Evolutionary conservation across 2,113 vertebrate genomes (phyloP).

Genomic region (Ranitomeya variabilis): DNA sequence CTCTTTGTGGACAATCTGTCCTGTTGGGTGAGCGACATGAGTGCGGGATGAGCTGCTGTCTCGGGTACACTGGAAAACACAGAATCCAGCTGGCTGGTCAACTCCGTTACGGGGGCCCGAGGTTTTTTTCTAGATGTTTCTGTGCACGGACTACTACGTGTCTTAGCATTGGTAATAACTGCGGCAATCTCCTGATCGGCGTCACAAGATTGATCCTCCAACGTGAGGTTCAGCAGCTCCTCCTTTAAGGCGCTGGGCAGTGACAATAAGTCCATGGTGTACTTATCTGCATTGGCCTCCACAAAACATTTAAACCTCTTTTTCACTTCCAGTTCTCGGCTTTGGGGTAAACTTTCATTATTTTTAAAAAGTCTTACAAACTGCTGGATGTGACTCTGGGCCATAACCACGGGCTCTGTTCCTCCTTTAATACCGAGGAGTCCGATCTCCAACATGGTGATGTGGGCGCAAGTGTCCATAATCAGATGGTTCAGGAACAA

Average conservation of each 20-base stretch:
- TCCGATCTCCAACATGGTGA: conserved; percentile 83
- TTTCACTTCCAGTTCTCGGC: conserved; percentile 84
- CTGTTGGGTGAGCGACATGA: conserved; percentile 69
- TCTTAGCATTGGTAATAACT: not conserved
- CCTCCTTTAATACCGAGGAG: conserved; percentile 80
- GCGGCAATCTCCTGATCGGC: not conserved
- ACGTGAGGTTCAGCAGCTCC: conserved; percentile 83
- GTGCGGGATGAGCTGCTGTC: conserved; percentile 66
- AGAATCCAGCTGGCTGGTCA: conserved; percentile 86
- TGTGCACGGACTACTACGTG: conserved; percentile 5
- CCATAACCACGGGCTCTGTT: conserved; percentile 92
- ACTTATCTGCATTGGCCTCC: conserved; percentile 89
- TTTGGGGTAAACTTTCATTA: conserved; percentile 78
- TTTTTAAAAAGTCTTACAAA: conserved; percentile 90
- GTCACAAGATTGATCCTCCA: conserved; percentile 61
- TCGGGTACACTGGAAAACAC: conserved; percentile 78
- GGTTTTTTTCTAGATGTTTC: conserved; percentile 83
- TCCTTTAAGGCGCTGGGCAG: conserved; percentile 91
- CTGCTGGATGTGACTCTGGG: conserved; percentile 90
- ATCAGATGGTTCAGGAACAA: conserved; percentile 89
- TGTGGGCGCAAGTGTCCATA: conserved; percentile 89
- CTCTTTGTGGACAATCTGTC: conserved; percentile 88
- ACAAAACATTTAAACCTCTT: conserved; percentile 88
- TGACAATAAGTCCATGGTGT: conserved; percentile 92
- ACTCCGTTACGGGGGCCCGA: conserved; percentile 89